Evolutionary conservation across 1,140 invertebrate species (phyloP).

Genomic region (Eufriesea mexicana): DNA sequence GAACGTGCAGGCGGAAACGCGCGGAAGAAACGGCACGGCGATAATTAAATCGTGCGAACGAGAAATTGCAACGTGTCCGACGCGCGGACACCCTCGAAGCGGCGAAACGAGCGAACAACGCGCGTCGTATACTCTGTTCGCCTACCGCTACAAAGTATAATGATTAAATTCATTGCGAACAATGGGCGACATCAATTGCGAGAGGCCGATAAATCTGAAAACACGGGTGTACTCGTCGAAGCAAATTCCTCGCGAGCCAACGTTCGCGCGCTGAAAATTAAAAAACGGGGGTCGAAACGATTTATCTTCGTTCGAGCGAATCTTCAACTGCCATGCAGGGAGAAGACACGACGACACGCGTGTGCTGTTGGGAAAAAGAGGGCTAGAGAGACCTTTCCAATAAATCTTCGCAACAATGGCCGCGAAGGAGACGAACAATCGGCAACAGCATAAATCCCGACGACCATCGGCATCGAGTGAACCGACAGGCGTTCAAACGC

Average conservation of each 20-base stretch:
- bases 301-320: conserved; percentile 21
- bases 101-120: too few species aligned
- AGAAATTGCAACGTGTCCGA: background rate
- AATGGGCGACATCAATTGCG: background rate
- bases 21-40: background rate
- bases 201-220: background rate
- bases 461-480: background rate
- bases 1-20: background rate
- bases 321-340: background rate
- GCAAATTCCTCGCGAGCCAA: background rate
- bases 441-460: background rate
- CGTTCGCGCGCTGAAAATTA: background rate
- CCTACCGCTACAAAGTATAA: background rate
- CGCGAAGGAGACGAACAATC: conserved; percentile 28
- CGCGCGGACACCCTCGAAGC: background rate
- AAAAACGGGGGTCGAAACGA: conserved; percentile 7
- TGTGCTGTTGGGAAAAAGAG: too few species aligned
- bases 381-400: background rate
- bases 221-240: too few species aligned
- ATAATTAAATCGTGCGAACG: background rate
- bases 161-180: background rate
- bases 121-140: background rate
- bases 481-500: background rate
- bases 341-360: background rate
- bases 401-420: conserved; percentile 7